These are phyloP conservation scores for Peromyscus californicus DNA, from an alignment of 2,113 vertebrate genomes.

Conservation along the genomic window DNA sequence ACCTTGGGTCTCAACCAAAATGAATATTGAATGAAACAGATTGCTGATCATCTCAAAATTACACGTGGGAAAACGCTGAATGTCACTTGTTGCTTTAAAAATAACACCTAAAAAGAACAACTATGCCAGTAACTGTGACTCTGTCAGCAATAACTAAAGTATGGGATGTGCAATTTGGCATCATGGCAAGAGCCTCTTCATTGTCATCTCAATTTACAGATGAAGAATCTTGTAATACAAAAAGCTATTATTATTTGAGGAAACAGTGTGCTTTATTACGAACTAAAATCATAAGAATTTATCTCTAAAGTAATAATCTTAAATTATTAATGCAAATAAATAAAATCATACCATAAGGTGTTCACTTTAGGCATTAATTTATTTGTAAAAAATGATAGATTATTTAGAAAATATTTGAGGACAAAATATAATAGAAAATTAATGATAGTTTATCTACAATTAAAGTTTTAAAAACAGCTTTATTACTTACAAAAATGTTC, in stretches of 20 bases:
- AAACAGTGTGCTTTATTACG: background rate
- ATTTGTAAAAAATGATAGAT: background rate
- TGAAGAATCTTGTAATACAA: background rate
- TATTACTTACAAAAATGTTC: background rate
- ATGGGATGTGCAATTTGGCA: background rate
- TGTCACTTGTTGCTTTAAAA: background rate
- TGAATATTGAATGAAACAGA: background rate
- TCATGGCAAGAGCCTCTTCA: no score
- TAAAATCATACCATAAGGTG: background rate
- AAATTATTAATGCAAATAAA: background rate
- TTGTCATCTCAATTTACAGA: no score
- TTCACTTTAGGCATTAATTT: background rate
- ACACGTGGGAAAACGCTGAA: background rate
- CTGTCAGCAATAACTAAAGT: background rate
- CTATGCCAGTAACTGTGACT: background rate
- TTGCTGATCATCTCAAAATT: background rate
- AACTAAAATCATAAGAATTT: background rate
- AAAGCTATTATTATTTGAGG: background rate
- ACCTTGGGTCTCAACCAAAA: background rate
- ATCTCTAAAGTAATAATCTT: background rate
- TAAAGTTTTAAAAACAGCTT: background rate
- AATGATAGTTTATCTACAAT: background rate
- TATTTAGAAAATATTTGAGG: background rate
- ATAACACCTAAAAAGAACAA: background rate
- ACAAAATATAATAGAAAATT: background rate